A percentile compares a stretch with the other conserved stretches of the same genome.
These are phyloP conservation scores for Platanista minor DNA, from an alignment of 2,113 vertebrate species.

Conservation along the genomic window DNA sequence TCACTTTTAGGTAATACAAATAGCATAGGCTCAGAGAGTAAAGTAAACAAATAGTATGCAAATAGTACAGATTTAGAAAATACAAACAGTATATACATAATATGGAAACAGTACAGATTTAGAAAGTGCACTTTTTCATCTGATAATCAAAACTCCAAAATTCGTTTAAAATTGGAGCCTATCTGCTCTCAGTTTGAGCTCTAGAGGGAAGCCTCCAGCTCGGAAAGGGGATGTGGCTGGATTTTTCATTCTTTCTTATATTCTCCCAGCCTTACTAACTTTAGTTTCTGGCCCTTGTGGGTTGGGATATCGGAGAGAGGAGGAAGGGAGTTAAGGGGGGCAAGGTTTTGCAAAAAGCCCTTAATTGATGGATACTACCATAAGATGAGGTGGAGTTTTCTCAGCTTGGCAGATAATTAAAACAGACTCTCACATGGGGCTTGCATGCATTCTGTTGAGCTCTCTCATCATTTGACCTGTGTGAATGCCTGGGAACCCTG, in stretches of 20 bases:
- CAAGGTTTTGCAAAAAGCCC: background rate
- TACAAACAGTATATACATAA: background rate
- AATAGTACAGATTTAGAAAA: background rate
- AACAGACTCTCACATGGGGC: background rate
- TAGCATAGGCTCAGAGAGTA: background rate
- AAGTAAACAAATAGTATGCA: background rate
- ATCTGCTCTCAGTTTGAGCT: background rate
- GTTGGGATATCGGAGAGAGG: too few species aligned
- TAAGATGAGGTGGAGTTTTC: background rate
- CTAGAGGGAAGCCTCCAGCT: background rate
- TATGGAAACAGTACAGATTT: background rate
- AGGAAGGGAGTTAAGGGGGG: background rate
- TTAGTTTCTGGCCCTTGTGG: background rate
- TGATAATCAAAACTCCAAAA: background rate
- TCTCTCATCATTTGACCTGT: background rate
- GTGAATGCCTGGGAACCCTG: background rate
- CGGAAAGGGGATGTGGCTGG: background rate
- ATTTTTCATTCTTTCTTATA: background rate
- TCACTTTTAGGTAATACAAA: background rate
- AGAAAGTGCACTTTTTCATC: background rate
- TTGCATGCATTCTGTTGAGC: background rate
- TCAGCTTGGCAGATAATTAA: background rate
- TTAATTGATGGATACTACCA: background rate
- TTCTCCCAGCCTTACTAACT: background rate
- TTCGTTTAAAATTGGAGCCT: background rate